Base-by-base conservation (phyloP, 2,888 invertebrate genomes). In the Megastigmus dorsalis region DNA sequence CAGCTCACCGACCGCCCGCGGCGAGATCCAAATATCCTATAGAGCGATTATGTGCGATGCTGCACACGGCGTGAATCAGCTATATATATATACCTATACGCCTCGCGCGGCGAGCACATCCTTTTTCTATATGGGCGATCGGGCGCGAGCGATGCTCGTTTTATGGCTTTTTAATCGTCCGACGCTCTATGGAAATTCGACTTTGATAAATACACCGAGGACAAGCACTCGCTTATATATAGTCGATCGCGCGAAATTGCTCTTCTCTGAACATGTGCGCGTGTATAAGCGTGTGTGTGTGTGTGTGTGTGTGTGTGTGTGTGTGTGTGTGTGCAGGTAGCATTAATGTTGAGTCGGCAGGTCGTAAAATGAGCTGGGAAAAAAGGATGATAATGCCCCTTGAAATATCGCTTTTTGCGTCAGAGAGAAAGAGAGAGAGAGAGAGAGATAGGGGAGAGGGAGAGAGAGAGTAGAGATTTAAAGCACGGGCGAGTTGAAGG, bases 281-380 rank as follows among this genome's bases (percentile, higher is more conserved):
- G 9, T 38, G n/a, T n/a, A n/a, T n/a, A n/a, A n/a, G n/a, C n/a
- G n/a, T n/a, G n/a, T n/a, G n/a, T n/a, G n/a, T n/a, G n/a, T n/a
- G n/a, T n/a, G n/a, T n/a, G n/a, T n/a, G n/a, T n/a, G n/a, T n/a
- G n/a, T n/a, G n/a, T n/a, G n/a, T n/a, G n/a, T n/a, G n/a, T n/a
- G n/a, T 18, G 33, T 33, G 33, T 10, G 30, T 18, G 9, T 38
- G 78, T 79, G 79, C 78, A 78, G 79, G 80, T 79, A 82, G 82
- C 83, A 80, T 83, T 81, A 83, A 82, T 80, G 83, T 81, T 82
- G 81, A 84, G 82, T 83, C 83, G 83, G 81, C 83, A 83, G 82
- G 81, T 83, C 84, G 82, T 83, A 83, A 83, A 83, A 82, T 79
- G 79, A 82, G 82, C 81, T 77, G 69, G 76, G 72, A 80, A 80